Percentiles rank a stretch among this genome's conserved stretches.
Evolutionary conservation across 2,888 invertebrate species (phyloP).

Genomic region (Mythimna impura): DNA sequence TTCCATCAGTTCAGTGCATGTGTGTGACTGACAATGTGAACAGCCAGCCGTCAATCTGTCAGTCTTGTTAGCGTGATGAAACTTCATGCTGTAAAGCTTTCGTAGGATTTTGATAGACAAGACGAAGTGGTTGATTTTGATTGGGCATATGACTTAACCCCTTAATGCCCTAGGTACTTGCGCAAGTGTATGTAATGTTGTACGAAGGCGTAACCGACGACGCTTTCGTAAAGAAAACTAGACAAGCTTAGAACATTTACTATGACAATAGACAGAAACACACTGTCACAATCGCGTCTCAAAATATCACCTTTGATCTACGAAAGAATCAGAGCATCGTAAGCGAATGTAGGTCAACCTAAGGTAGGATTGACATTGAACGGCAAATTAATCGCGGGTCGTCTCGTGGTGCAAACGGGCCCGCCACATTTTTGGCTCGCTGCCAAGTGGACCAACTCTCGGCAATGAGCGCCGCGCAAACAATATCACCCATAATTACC

Average conservation of each 20-base stretch:
- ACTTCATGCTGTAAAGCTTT: slow-evolving; percentile 45
- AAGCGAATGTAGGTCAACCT: slow-evolving; percentile 73
- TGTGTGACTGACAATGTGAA: slow-evolving; percentile 50
- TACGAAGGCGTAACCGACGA: background rate
- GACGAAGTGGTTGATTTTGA: slow-evolving; percentile 19
- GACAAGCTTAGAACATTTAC: background rate
- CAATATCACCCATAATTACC: slow-evolving; percentile 59
- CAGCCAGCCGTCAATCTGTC: slow-evolving; percentile 42
- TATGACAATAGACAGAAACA: slow-evolving; percentile 1
- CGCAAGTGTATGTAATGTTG: background rate
- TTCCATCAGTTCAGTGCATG: slow-evolving; percentile 22
- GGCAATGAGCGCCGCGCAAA: slow-evolving; percentile 50
- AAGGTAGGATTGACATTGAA: slow-evolving; percentile 84
- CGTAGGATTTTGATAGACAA: slow-evolving; percentile 35
- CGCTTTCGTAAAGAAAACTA: background rate
- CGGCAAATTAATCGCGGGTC: slow-evolving; percentile 69
- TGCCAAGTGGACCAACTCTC: slow-evolving; percentile 79
- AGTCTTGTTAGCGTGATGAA: slow-evolving; percentile 15
- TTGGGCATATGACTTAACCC: slow-evolving; percentile 17
- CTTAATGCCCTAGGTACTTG: slow-evolving; percentile 27
- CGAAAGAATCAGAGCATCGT: slow-evolving; percentile 48
- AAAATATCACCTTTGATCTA: slow-evolving; percentile 49
- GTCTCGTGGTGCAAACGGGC: slow-evolving; percentile 74
- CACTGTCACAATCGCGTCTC: slow-evolving; percentile 21
- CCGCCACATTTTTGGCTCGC: slow-evolving; percentile 73